Percentiles rank a stretch among this genome's conserved stretches.
phyloP scores from a whole-genome alignment of 2,113 vertebrate genomes.

The Arvicanthis niloticus region DNA sequence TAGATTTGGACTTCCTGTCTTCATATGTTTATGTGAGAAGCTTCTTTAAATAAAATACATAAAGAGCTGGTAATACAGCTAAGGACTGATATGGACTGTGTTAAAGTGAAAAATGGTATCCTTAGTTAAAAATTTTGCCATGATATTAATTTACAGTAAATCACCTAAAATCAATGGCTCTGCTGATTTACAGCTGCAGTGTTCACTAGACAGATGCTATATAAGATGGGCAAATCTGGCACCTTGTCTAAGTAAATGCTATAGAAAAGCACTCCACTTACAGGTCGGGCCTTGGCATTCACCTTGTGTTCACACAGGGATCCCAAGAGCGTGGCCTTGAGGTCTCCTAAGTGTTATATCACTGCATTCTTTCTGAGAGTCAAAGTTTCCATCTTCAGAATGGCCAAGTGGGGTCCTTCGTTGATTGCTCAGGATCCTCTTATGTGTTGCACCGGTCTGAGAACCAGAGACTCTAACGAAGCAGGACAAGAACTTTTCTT shows the following conservation, averaged over 20 bases:
- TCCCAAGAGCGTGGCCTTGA: background rate
- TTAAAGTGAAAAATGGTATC: background rate
- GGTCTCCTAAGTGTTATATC: background rate
- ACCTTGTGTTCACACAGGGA: background rate
- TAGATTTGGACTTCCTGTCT: constrained; percentile 23
- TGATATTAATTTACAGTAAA: background rate
- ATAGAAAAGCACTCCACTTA: background rate
- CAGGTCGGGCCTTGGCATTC: background rate
- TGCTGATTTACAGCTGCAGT: background rate
- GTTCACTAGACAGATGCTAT: background rate
- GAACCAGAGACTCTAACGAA: background rate
- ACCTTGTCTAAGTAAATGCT: background rate
- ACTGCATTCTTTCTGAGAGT: background rate
- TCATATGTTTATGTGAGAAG: background rate
- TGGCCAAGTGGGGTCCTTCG: background rate
- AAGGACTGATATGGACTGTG: constrained; percentile 33
- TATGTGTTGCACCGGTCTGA: background rate
- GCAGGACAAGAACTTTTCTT: background rate
- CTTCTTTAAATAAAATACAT: constrained; percentile 45
- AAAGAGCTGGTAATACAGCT: constrained; percentile 22
- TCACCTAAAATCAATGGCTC: background rate
- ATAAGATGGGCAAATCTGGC: background rate
- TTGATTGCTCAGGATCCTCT: background rate
- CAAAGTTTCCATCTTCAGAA: constrained; percentile 28
- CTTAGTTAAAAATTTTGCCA: background rate